phyloP scores from a whole-genome alignment of 2,797 vertebrate genomes.

The Potorous gilbertii region DNA sequence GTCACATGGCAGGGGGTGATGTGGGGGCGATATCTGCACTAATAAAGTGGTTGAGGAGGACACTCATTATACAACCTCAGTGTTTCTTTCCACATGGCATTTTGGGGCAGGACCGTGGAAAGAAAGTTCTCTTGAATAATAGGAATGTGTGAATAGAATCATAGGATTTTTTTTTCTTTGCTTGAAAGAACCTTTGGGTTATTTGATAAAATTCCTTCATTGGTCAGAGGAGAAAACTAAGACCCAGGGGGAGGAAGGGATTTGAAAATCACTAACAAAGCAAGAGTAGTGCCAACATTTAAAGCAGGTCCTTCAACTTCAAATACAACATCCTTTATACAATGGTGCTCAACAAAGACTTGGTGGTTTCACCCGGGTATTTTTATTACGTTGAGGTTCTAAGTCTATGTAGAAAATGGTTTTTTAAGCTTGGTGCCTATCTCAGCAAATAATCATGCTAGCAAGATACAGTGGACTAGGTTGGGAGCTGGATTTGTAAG shows the following conservation, averaged over 20 bases:
- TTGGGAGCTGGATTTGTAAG: background rate
- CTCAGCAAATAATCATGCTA: background rate
- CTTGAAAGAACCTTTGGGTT: background rate
- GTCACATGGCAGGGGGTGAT: background rate
- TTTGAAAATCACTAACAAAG: background rate
- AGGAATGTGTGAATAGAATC: background rate
- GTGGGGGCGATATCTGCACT: background rate
- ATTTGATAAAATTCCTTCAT: background rate
- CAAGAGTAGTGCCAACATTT: background rate
- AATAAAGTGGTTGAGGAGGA: background rate
- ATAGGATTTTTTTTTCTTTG: background rate
- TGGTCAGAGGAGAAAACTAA: background rate
- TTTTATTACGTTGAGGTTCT: background rate
- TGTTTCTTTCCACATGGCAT: background rate
- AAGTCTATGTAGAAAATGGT: background rate
- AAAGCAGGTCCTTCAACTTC: background rate
- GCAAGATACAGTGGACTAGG: background rate
- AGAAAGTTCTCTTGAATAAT: background rate
- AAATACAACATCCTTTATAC: background rate
- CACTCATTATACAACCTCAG: background rate
- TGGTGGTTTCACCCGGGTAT: background rate
- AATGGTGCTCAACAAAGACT: background rate
- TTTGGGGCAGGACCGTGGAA: background rate
- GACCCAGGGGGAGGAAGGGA: background rate
- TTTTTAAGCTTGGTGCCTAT: background rate